Evolutionary conservation across 2,888 invertebrate genomes (phyloP).

Genomic region (Laspeyria flexula): DNA sequence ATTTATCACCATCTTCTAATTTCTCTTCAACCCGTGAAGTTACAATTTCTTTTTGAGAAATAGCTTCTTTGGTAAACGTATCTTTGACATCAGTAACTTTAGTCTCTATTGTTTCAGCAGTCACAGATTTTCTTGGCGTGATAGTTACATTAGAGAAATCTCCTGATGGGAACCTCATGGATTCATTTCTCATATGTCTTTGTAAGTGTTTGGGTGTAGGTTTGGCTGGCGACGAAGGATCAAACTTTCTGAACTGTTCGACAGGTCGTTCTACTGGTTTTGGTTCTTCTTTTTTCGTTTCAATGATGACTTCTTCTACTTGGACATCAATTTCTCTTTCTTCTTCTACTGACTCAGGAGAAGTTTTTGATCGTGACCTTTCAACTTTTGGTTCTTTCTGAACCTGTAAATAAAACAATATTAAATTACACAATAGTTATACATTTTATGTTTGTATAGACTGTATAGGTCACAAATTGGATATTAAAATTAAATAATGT

Average conservation of each 20-base stretch:
- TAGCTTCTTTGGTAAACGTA: conserved; percentile 65
- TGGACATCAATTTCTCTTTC: conserved; percentile 57
- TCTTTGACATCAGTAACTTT: conserved; percentile 68
- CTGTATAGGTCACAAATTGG: too few relatives aligned
- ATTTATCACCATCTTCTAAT: conserved; percentile 76
- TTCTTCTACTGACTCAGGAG: conserved; percentile 71
- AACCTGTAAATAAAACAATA: conserved; percentile 54
- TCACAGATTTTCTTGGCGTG: conserved; percentile 74
- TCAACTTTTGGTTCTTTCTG: conserved; percentile 76
- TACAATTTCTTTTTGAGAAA: conserved; percentile 79
- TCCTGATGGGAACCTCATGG: conserved; percentile 83
- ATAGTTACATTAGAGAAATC: conserved; percentile 84
- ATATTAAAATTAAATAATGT: neutral
- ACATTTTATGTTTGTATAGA: neutral
- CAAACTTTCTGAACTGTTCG: conserved; percentile 78
- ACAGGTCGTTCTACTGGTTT: conserved; percentile 66
- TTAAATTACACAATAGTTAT: too few relatives aligned
- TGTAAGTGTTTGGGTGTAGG: conserved; percentile 84
- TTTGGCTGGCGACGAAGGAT: conserved; percentile 78
- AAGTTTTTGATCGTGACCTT: conserved; percentile 71
- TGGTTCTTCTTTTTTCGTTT: conserved; percentile 64
- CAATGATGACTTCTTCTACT: conserved; percentile 49
- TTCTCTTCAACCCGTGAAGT: conserved; percentile 86
- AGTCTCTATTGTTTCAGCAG: conserved; percentile 78
- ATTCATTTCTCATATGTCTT: conserved; percentile 83